Evolutionary conservation across 1,140 invertebrate species (phyloP).

Genomic region (Neodiprion lecontei): DNA sequence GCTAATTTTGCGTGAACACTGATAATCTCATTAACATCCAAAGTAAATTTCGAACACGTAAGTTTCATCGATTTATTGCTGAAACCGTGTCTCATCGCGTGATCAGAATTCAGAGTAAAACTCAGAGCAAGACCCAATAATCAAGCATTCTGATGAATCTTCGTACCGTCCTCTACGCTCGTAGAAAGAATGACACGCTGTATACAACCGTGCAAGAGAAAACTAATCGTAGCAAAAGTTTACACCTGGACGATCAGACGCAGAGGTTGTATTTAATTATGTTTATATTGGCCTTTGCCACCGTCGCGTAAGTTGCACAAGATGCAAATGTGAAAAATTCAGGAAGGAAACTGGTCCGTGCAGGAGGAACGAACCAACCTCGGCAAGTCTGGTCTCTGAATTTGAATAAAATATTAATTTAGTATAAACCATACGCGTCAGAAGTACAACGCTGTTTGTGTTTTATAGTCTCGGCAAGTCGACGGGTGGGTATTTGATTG

Average conservation of each 20-base stretch:
- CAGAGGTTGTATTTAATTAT: neutral
- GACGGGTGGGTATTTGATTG: neutral
- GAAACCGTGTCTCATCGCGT: no score
- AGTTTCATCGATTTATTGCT: no score
- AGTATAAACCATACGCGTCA: neutral
- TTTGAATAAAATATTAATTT: neutral
- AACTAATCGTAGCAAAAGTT: neutral
- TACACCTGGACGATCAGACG: neutral
- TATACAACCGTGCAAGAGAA: neutral
- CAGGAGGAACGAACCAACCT: neutral
- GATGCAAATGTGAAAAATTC: neutral
- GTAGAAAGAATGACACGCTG: neutral
- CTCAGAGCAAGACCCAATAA: no score
- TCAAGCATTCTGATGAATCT: neutral
- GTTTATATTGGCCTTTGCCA: neutral
- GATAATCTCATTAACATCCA: no score
- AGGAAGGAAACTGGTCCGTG: neutral
- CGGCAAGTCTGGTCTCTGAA: neutral
- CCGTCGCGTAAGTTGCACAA: neutral
- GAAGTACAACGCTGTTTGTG: neutral
- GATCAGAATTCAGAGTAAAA: no score
- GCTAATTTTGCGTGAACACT: no score
- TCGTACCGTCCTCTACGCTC: neutral
- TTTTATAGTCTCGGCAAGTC: neutral
- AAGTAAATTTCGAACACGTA: no score